A percentile compares a stretch with the other conserved stretches of the same genome.
These are phyloP conservation scores for Osmerus mordax DNA, from an alignment of 2,113 vertebrate species.

Conservation along the genomic window DNA sequence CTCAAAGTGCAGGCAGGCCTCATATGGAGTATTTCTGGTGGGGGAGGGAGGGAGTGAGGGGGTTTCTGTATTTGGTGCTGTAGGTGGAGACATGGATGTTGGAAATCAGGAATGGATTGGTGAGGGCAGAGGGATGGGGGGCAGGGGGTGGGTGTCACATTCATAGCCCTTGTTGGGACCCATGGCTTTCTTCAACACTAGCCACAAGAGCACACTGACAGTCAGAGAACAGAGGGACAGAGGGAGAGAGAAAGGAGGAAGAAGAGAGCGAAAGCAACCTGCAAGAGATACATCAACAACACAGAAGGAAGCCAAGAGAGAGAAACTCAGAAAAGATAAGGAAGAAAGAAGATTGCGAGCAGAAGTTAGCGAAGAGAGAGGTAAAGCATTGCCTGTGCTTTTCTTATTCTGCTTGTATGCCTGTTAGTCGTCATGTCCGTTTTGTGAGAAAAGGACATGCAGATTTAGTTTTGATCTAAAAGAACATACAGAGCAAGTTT, in stretches of 20 bases:
- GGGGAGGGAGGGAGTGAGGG: conserved; percentile 38
- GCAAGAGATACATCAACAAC: conserved; percentile 32
- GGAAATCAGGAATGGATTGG: conserved; percentile 3
- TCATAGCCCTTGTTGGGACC: conserved; percentile 48
- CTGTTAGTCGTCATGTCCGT: background rate
- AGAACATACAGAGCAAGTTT: too few species aligned
- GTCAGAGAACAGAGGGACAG: conserved; percentile 47
- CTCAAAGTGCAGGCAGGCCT: conserved; percentile 23
- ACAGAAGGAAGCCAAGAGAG: conserved; percentile 32
- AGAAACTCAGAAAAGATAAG: conserved; percentile 22
- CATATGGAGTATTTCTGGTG: conserved; percentile 62
- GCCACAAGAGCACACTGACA: conserved; percentile 55
- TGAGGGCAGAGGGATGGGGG: conserved; percentile 21
- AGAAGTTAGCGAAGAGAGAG: conserved; percentile 37
- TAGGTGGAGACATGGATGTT: conserved; percentile 44
- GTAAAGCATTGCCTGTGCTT: conserved; percentile 42
- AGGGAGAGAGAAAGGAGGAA: conserved; percentile 41
- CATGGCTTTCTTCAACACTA: conserved; percentile 30
- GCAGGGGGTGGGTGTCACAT: conserved; percentile 26
- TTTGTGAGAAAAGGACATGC: too few species aligned
- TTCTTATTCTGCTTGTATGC: conserved; percentile 13
- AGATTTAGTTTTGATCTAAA: too few species aligned
- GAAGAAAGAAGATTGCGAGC: conserved; percentile 22
- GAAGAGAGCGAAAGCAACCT: conserved; percentile 33
- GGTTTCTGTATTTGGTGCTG: conserved; percentile 71